A percentile compares a stretch with the other conserved stretches of the same genome.
These are phyloP conservation scores for Atopsyche davidsoni DNA, from an alignment of 1,140 invertebrate genomes.

Conservation along the genomic window DNA sequence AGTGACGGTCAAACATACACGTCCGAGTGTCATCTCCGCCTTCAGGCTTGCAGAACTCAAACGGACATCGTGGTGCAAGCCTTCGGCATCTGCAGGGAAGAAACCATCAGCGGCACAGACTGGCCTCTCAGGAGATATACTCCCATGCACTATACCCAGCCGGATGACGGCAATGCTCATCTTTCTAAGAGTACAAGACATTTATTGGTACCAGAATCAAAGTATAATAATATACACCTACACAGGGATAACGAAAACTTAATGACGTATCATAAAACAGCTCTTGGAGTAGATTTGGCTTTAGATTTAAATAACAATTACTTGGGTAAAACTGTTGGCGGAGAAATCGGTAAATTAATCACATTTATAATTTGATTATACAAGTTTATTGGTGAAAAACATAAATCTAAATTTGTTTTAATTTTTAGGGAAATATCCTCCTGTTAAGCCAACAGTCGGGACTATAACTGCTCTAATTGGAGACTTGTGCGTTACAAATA, in stretches of 20 bases:
- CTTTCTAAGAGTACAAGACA: slow-evolving; percentile 77
- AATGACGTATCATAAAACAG: slow-evolving; percentile 28
- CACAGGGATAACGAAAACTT: slow-evolving; percentile 24
- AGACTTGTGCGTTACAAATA: slow-evolving; percentile 64
- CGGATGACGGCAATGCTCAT: slow-evolving; percentile 66
- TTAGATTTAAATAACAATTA: slow-evolving; percentile 19
- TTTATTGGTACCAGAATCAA: slow-evolving; percentile 62
- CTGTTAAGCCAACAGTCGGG: slow-evolving; percentile 58
- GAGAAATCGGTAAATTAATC: slow-evolving; percentile 10
- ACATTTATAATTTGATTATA: neutral
- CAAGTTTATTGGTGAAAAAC: neutral
- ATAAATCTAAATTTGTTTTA: slow-evolving; percentile 6
- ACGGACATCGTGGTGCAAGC: slow-evolving; percentile 72
- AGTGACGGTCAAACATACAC: slow-evolving; percentile 74
- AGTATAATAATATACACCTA: slow-evolving; percentile 45
- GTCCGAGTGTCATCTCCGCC: slow-evolving; percentile 62
- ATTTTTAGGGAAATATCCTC: slow-evolving; percentile 15
- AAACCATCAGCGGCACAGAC: slow-evolving; percentile 56
- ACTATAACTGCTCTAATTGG: slow-evolving; percentile 68
- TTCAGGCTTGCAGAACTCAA: slow-evolving; percentile 73
- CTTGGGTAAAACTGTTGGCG: slow-evolving; percentile 19
- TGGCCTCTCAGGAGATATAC: slow-evolving; percentile 69
- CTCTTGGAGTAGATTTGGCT: slow-evolving; percentile 21
- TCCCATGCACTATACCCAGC: slow-evolving; percentile 70
- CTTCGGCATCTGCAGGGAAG: slow-evolving; percentile 61